Evolutionary conservation across 2,888 invertebrate genomes (phyloP).

Genomic region (Andrena camellia): DNA sequence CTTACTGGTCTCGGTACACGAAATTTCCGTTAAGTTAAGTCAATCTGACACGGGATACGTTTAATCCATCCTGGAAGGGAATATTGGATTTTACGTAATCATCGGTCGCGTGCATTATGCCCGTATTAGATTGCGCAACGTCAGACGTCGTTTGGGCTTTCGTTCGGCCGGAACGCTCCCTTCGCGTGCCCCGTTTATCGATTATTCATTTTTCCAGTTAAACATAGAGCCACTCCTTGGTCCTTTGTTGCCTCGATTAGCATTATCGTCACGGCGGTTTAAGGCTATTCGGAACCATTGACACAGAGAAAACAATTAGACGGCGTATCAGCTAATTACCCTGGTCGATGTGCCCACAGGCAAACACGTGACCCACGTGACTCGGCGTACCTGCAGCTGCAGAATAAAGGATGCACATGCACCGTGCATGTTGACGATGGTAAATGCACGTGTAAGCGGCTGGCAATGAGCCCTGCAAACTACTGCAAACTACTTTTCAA

Average conservation of each 20-base stretch:
- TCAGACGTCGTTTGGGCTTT: slow-evolving; percentile 39
- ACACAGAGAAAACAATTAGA: slow-evolving; percentile 61
- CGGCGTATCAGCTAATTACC: slow-evolving; percentile 60
- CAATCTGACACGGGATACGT: neutral
- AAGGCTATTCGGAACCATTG: slow-evolving; percentile 47
- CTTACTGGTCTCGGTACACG: too few species aligned
- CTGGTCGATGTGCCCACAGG: slow-evolving; percentile 43
- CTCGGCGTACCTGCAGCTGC: slow-evolving; percentile 17
- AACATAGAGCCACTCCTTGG: slow-evolving; percentile 43
- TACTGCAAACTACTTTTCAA: slow-evolving; percentile 15
- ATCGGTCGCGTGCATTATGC: slow-evolving; percentile 44
- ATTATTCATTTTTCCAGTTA: slow-evolving; percentile 31
- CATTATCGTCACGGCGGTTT: slow-evolving; percentile 49
- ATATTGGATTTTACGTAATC: slow-evolving; percentile 60
- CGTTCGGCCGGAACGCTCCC: slow-evolving; percentile 1
- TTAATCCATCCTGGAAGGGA: slow-evolving; percentile 28
- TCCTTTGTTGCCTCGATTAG: slow-evolving; percentile 48
- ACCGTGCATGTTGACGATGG: slow-evolving; percentile 33
- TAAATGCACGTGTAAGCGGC: slow-evolving; percentile 50
- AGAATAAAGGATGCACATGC: slow-evolving; percentile 51
- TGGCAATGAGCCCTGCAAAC: slow-evolving; percentile 46
- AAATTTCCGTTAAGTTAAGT: too few species aligned
- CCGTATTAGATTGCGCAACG: slow-evolving; percentile 55
- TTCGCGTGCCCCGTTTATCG: slow-evolving; percentile 31
- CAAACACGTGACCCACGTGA: slow-evolving; percentile 65